A percentile compares a stretch with the other conserved stretches of the same genome.
Conservation (phyloP, 2,113 vertebrate genomes). For the Chrysochloris asiatica region DNA sequence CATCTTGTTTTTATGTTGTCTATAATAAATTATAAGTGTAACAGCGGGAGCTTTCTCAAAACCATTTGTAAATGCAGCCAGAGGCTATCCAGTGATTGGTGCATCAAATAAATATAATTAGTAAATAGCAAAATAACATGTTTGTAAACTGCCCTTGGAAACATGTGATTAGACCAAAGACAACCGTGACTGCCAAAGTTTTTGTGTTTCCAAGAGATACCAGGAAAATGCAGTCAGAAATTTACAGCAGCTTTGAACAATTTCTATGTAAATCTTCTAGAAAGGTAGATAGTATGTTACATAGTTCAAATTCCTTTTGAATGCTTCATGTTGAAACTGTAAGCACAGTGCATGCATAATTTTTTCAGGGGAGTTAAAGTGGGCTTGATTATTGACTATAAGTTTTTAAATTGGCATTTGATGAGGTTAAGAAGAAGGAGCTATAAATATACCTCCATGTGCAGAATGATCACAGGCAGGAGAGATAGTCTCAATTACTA, state of each 20-base stretch:
- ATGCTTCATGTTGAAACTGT: conserved; percentile 43
- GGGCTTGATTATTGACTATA: conserved; percentile 77
- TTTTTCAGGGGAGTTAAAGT: conserved; percentile 67
- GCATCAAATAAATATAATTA: conserved; percentile 82
- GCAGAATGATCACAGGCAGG: conserved; percentile 51
- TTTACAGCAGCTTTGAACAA: conserved; percentile 50
- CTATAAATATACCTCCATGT: conserved; percentile 72
- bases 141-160: conserved; percentile 78
- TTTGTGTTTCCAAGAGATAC: conserved; percentile 75
- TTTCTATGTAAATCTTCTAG: conserved; percentile 54
- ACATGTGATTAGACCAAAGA: conserved; percentile 78
- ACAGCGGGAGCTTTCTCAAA: conserved; percentile 75
- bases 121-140: conserved; percentile 80
- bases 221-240: conserved; percentile 66
- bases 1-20: conserved; percentile 75
- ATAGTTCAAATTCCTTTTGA: conserved; percentile 26
- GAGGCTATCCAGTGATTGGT: conserved; percentile 81
- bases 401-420: conserved; percentile 71
- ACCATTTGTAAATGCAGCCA: conserved; percentile 79
- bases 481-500: conserved; percentile 64
- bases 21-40: conserved; percentile 78
- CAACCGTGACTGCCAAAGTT: conserved; percentile 66
- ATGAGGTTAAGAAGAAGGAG: conserved; percentile 68
- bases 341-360: conserved; percentile 39
- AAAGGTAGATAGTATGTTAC: conserved; percentile 38